Percentiles rank a stretch among this genome's conserved stretches.
Evolutionary conservation across 2,113 vertebrate genomes (phyloP).

Genomic region (Aptenodytes patagonicus): DNA sequence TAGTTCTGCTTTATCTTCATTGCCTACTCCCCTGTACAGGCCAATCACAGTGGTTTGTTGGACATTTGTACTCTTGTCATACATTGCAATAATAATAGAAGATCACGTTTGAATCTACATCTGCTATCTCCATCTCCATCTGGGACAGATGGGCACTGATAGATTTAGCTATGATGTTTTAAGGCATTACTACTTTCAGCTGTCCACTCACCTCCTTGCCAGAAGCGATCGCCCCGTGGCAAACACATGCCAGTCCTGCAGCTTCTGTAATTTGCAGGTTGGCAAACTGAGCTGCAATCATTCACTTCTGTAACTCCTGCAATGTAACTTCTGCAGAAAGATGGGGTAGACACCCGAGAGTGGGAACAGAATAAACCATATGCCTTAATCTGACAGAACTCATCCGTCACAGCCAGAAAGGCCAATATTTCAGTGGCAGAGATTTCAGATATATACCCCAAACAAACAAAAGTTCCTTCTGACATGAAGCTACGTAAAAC

Average conservation of each 20-base stretch:
- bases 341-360: not conserved
- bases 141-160: not conserved
- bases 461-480: not conserved
- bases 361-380: not conserved
- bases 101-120: not conserved
- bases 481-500: not conserved
- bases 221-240: accelerated
- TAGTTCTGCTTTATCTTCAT: not conserved
- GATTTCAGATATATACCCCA: not conserved
- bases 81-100: not conserved
- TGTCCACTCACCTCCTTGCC: not conserved
- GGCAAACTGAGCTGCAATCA: not conserved
- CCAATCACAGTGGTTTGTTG: not conserved
- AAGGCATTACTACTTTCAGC: not conserved
- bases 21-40: not conserved
- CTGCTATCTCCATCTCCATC: not conserved
- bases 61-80: not conserved
- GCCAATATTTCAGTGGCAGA: not conserved
- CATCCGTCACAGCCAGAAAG: not conserved
- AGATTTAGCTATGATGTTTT: not conserved
- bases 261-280: not conserved
- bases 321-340: not conserved
- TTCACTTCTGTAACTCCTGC: not conserved
- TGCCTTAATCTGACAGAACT: not conserved
- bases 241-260: not conserved